These are phyloP conservation scores for Cantharis rufa DNA, from an alignment of 2,888 invertebrate species.

Conservation along the genomic window DNA sequence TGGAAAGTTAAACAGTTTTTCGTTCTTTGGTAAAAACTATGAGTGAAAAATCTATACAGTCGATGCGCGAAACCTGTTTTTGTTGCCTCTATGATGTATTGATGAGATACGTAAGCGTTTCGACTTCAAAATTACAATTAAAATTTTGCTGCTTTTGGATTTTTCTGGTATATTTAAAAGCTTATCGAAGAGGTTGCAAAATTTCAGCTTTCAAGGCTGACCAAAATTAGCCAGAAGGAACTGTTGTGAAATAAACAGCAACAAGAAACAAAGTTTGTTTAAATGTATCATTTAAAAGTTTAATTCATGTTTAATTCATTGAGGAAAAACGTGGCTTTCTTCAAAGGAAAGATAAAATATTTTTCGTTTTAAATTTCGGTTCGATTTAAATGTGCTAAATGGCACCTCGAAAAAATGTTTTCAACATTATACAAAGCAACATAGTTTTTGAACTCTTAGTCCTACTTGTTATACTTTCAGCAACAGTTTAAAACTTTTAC, in stretches of 20 bases:
- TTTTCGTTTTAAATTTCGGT: not conserved
- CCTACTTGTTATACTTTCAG: conserved; percentile 52
- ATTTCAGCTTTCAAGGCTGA: too few species aligned
- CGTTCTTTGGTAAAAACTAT: too few species aligned
- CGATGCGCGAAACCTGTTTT: too few species aligned
- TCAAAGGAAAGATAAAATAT: not conserved
- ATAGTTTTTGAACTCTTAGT: conserved; percentile 48
- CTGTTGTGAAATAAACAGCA: not conserved
- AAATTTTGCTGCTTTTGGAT: too few species aligned
- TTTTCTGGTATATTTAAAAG: too few species aligned
- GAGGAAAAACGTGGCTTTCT: not conserved
- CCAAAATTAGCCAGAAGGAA: too few species aligned
- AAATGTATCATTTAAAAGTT: not conserved
- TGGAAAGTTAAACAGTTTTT: too few species aligned
- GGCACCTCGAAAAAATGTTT: conserved; percentile 32
- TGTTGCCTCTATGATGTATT: too few species aligned
- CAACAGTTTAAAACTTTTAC: conserved; percentile 51
- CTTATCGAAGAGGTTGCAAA: too few species aligned
- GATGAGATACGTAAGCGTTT: too few species aligned
- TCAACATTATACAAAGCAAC: conserved; percentile 42
- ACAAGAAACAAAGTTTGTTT: not conserved
- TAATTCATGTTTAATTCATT: not conserved
- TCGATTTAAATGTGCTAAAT: not conserved
- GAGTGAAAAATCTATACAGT: too few species aligned
- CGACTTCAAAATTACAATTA: too few species aligned